Conservation (phyloP, 2,888 invertebrate genomes). For the Apeira syringaria region DNA sequence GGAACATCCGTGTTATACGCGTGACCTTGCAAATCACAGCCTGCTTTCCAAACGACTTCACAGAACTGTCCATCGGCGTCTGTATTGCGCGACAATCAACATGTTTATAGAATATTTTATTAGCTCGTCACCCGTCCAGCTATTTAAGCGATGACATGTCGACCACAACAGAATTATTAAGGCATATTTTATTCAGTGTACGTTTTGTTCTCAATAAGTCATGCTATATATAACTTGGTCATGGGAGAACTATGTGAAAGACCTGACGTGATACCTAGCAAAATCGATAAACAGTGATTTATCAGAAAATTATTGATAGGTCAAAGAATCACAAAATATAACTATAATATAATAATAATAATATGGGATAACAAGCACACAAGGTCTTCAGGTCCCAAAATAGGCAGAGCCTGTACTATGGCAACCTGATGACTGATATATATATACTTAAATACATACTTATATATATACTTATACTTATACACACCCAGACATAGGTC, state of each 20-base stretch:
- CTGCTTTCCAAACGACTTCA: conserved; percentile 83
- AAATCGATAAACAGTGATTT: too few relatives aligned
- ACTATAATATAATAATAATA: too few relatives aligned
- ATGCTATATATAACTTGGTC: conserved; percentile 30
- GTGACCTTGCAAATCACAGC: conserved; percentile 84
- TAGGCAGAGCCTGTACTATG: too few relatives aligned
- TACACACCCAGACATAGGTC: too few relatives aligned
- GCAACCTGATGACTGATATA: too few relatives aligned
- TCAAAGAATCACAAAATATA: too few relatives aligned
- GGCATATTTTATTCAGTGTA: conserved; percentile 49
- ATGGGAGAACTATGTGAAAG: conserved; percentile 26
- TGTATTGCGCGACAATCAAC: conserved; percentile 69
- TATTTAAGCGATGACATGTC: conserved; percentile 62
- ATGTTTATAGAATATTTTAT: conserved; percentile 72
- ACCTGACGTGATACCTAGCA: too few relatives aligned
- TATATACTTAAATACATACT: too few relatives aligned
- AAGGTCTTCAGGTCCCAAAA: too few relatives aligned
- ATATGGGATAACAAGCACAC: too few relatives aligned
- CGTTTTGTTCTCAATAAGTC: conserved; percentile 38
- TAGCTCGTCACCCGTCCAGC: conserved; percentile 60
- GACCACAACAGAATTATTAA: conserved; percentile 51
- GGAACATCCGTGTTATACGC: conserved; percentile 84
- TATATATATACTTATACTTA: too few relatives aligned
- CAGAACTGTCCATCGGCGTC: conserved; percentile 73
- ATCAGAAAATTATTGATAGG: too few relatives aligned